These are phyloP conservation scores for Melinaea menophilus DNA, from an alignment of 2,888 invertebrate genomes.

Conservation along the genomic window DNA sequence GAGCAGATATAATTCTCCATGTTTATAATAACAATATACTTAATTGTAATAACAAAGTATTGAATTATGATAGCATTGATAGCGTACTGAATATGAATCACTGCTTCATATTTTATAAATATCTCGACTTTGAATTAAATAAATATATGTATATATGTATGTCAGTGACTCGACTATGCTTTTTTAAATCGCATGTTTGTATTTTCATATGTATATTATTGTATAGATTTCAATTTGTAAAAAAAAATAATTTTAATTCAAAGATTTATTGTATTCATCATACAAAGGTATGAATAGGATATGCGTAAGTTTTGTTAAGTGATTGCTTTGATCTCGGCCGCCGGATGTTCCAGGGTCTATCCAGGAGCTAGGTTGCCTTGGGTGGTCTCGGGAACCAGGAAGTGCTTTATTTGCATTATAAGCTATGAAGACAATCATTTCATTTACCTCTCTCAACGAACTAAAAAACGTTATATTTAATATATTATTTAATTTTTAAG, in stretches of 20 bases:
- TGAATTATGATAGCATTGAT: neutral
- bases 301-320: slow-evolving; percentile 6
- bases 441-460: too few species aligned
- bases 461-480: too few species aligned
- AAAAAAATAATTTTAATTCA: too few species aligned
- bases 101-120: too few species aligned
- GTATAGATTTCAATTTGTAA: too few species aligned
- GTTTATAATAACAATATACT: neutral
- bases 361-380: slow-evolving; percentile 1
- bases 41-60: neutral
- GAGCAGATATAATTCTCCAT: neutral
- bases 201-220: too few species aligned
- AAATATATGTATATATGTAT: too few species aligned
- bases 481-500: too few species aligned
- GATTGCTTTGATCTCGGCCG: neutral
- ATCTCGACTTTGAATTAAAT: too few species aligned
- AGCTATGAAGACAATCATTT: neutral
- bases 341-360: neutral
- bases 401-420: neutral
- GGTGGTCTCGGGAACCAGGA: slow-evolving; percentile 1
- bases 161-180: too few species aligned
- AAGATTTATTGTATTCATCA: too few species aligned
- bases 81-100: neutral
- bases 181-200: too few species aligned
- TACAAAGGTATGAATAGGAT: neutral